Base-by-base conservation (phyloP, 1,140 invertebrate genomes). In the Micrasema minimum region DNA sequence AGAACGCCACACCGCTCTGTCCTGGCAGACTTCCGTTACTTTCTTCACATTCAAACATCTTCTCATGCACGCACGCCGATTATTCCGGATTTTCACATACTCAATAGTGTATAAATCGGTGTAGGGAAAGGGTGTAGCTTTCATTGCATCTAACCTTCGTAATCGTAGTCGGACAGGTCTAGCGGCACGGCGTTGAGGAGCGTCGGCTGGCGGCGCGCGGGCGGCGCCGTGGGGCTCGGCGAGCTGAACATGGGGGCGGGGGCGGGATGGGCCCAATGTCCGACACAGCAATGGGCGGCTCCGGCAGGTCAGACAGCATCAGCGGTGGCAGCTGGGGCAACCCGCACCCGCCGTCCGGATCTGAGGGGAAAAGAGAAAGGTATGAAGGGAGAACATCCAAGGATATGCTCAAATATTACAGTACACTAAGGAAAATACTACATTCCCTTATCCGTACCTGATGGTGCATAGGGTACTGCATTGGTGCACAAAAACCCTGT, bases 261-360 rank as follows among this genome's bases (percentile, higher is more conserved):
- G 95, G 95, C 77, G 95, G 95, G 80, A 97, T 97, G 46, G 94
- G 95, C 37, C 95, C 95, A 80, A 97, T 96, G 79, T 97, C 95
- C 65, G 93, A 95, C 12, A 96, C 82, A 10, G 93, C 93, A 77
- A 96, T 96, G 71, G 94, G 94, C 53, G 94, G 94, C 81, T 96
- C 94, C 57, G 94, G 94, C 76, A 96, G 85, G 78, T 95, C 92
- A 67, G 92, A 93, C 72, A 95, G 86, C 83, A 92, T 88, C 72
- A 93, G 83, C 80, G 84, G 79, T 79, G 82, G 76, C 80, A 81
- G 76, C 45, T 67, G 31, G 41, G 57, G 46, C 31, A 48, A 43
- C 12, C 53, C 66, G 46, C 51, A 50, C 14, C 51, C 22, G 14
- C 66, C 53, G 10, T 68, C 66, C 11, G 66, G 53, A 14, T 55